These are phyloP conservation scores for Tachuris rubrigastra DNA, from an alignment of 2,113 vertebrate species.

Conservation along the genomic window DNA sequence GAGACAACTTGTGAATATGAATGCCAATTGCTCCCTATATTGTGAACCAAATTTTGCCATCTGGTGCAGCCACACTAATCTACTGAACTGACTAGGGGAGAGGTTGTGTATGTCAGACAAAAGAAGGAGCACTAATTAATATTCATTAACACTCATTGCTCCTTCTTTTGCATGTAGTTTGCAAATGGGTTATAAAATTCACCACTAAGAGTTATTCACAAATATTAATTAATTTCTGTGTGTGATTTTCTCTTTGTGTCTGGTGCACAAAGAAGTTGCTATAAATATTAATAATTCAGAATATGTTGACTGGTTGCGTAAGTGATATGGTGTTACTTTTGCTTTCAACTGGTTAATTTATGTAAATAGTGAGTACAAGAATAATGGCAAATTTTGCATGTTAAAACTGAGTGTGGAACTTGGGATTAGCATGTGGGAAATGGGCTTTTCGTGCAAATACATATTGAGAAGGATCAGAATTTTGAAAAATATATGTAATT, in stretches of 20 bases:
- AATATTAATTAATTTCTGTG: conserved; percentile 28
- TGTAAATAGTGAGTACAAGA: not conserved
- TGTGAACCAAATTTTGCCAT: conserved; percentile 53
- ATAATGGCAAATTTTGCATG: not conserved
- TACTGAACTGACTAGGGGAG: not conserved
- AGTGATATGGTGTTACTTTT: conserved; percentile 14
- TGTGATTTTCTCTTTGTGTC: conserved; percentile 21
- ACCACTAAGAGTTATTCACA: not conserved
- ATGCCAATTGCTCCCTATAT: conserved; percentile 4
- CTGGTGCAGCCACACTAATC: conserved; percentile 6
- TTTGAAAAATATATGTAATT: not conserved
- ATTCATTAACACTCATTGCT: not conserved
- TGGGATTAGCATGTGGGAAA: not conserved
- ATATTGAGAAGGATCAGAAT: not conserved
- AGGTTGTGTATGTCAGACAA: not conserved
- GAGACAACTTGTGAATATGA: not conserved
- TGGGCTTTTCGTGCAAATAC: not conserved
- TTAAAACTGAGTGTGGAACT: not conserved
- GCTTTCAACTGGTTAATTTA: not conserved
- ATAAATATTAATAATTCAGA: conserved; percentile 44
- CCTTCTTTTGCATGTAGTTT: not conserved
- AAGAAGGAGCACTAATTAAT: conserved; percentile 4
- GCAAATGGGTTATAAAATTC: conserved; percentile 1
- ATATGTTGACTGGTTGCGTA: not conserved
- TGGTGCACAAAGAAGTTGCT: not conserved